Evolutionary conservation across 2,113 vertebrate species (phyloP).

Genomic region (Xyliphius kryptos): DNA sequence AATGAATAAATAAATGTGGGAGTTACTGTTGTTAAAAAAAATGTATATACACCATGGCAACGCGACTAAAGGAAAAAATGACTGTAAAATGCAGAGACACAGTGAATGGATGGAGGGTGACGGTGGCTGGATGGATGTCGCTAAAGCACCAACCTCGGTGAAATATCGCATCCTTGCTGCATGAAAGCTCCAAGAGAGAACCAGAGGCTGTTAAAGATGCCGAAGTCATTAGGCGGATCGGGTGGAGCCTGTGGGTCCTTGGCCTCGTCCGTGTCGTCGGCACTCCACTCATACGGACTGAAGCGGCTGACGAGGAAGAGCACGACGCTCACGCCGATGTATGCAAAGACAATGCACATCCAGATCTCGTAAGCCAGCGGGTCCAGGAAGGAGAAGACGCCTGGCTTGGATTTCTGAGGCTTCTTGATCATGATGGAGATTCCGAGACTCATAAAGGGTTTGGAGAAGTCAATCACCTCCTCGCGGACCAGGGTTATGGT

Average conservation of each 20-base stretch:
- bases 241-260: constrained; percentile 10
- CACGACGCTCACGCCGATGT: too few relatives aligned
- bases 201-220: constrained; percentile 22
- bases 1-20: too few relatives aligned
- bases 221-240: constrained; percentile 14
- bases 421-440: constrained; percentile 22
- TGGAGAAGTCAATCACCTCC: too few relatives aligned
- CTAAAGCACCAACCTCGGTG: constrained; percentile 13
- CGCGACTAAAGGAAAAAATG: constrained; percentile 45
- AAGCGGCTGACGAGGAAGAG: too few relatives aligned
- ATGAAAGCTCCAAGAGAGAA: constrained; percentile 21
- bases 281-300: constrained; percentile 15
- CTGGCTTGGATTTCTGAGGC: too few relatives aligned
- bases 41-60: constrained; percentile 78
- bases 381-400: too few relatives aligned
- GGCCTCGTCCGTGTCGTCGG: not conserved
- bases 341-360: too few relatives aligned
- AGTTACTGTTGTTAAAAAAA: too few relatives aligned
- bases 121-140: constrained; percentile 51
- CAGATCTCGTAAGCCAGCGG: too few relatives aligned
- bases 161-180: constrained; percentile 24
- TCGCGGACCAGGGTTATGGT: too few relatives aligned
- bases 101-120: too few relatives aligned
- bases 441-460: constrained; percentile 8
- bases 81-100: constrained; percentile 85